Evolutionary conservation across 2,113 vertebrate genomes (phyloP).

Genomic region (Thunnus maccoyii): DNA sequence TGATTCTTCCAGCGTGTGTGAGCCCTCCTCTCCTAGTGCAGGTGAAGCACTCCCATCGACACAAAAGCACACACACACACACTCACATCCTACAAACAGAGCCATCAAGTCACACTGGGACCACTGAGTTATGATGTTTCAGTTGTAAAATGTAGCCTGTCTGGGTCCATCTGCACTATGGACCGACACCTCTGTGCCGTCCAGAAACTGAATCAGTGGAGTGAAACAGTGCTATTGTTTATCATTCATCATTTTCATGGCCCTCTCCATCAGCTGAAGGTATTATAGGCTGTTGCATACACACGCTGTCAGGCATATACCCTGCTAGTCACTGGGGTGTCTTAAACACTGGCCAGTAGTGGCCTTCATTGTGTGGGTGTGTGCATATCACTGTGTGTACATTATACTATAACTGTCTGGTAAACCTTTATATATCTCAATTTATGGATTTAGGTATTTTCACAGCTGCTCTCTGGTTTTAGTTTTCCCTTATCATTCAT

Average conservation of each 20-base stretch:
- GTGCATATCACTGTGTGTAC: not conserved
- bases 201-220: slow-evolving; percentile 43
- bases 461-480: slow-evolving; percentile 27
- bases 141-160: slow-evolving; percentile 36
- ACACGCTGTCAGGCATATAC: slow-evolving; percentile 37
- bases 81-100: slow-evolving; percentile 4
- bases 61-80: not conserved
- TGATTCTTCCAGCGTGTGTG: slow-evolving; percentile 94
- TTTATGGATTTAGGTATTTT: slow-evolving; percentile 33
- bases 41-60: slow-evolving; percentile 78
- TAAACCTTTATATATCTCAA: not conserved
- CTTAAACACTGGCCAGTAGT: slow-evolving; percentile 42
- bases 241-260: slow-evolving; percentile 75
- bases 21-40: slow-evolving; percentile 94
- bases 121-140: slow-evolving; percentile 41
- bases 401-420: not conserved
- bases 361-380: slow-evolving; percentile 14
- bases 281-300: slow-evolving; percentile 68
- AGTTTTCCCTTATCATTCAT: not conserved
- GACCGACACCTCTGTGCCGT: not conserved
- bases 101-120: slow-evolving; percentile 2
- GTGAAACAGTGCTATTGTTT: slow-evolving; percentile 57
- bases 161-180: slow-evolving; percentile 12
- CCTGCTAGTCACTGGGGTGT: slow-evolving; percentile 45
- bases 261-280: slow-evolving; percentile 68